Base-by-base conservation (phyloP, 92 coral and sea anemone species). In the Anthopleura xanthogrammica region DNA sequence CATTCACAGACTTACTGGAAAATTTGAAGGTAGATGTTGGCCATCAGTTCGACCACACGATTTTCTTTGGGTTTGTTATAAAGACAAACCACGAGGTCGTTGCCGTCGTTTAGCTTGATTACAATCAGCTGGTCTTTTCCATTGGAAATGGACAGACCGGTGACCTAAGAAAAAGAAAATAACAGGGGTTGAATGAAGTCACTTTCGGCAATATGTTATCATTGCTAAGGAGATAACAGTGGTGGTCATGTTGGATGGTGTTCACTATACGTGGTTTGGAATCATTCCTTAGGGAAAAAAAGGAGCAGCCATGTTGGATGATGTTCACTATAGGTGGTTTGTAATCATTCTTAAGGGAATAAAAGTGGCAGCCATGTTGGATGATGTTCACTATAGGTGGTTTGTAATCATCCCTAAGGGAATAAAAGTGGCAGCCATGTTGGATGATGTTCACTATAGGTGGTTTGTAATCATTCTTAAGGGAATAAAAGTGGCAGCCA, bases 31-130 rank as follows among this genome's bases (percentile, higher is more conserved):
- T 92, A 96, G 12, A 94, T 66, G 58, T 80, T 86, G 20, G 93
- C 99, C 88, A 92, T 84, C 20, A 93, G 85, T 74, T 96, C 99
- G 12, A 91, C 85, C 29, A 96, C 98, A 43, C 99, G 93, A 87
- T 94, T 91, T 20, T 90, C 98, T 77, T 89, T 92, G 36, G 88
- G 81, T 77, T 88, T 71, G 89, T 88, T 94, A 86, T 90, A 90
- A 76, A 96, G 89, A 82, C 99, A 96, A 42, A 96, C 82, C 62
- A 96, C 99, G 48, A 96, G 81, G 87, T 96, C 99, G 40, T 95
- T 92, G 74, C 76, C 60, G 65, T 88, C 93, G 72, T 88, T 88
- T 20, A 80, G 73, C 77, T 94, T 93, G 40, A 94, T 77, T 46
- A 94, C 89, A 14, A 96, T 75, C 68, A 96, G 85, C 90, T 96